Evolutionary conservation across 2,888 invertebrate genomes (phyloP), one percentile per base, ranked within the genome.

Genomic region (Xylota sylvarum): DNA sequence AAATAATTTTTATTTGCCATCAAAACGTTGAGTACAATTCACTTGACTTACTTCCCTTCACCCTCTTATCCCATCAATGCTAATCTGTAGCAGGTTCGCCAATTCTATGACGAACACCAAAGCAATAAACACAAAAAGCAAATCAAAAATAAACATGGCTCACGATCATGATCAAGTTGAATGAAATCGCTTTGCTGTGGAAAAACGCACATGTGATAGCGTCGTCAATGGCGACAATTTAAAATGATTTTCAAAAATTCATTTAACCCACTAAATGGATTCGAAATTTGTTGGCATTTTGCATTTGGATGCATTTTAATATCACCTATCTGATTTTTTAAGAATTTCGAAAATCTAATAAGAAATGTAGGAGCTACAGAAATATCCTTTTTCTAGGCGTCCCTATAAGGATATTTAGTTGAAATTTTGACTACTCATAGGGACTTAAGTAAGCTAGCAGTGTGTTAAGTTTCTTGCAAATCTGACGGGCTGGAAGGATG

Each of bases 191-290:
- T 79, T 56, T 40, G 48, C 23, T 19, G 32, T 14, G 46, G 30
- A 35, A 84, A 69, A 62, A 32, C 72, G 50, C 72, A 73, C 83
- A 83, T 73, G 83, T 67, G 73, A 78, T 83, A 67, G 70, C 70
- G 19, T 43, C 65, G n/a, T 48, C 58, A 4, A 10, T 40, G 73
- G 58, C 67, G 46, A 52, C 69, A 88, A 91, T 91, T 91, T 91
- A 90, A 90, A 90, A 88, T 89, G 89, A 84, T 89, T 89, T 91
- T 91, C 82, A 74, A 89, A 91, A 91, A 90, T 88, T 90, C 81
- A 85, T 90, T 91, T 91, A 17, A 48, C 50, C 55, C 74, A 81
- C 79, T 76, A 89, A 88, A 84, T 72, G 4, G 2, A 4, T 0
- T 2, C 30, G 6, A 0, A 37, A 88, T 88, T 23, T 0, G 12